phyloP scores from a whole-genome alignment of 2,888 invertebrate genomes.

The Sepioteuthis lessoniana region DNA sequence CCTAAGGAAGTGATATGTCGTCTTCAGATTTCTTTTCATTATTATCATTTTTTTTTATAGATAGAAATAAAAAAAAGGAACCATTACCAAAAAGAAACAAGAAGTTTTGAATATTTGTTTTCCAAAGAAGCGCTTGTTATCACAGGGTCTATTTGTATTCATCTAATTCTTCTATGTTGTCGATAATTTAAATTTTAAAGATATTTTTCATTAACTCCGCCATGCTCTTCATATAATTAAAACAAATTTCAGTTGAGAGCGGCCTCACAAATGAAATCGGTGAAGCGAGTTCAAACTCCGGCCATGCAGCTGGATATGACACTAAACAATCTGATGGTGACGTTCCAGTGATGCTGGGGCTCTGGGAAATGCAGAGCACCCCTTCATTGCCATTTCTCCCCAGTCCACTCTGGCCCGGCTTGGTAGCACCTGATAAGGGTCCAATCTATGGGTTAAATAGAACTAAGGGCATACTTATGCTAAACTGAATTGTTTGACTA shows the following conservation, averaged over 20 bases:
- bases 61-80: background rate
- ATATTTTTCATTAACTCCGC: background rate
- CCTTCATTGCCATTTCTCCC: no score
- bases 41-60: background rate
- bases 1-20: background rate
- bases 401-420: no score
- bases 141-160: slow-evolving; percentile 16
- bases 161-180: background rate
- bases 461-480: no score
- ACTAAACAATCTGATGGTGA: no score
- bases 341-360: no score
- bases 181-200: background rate
- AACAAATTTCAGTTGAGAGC: background rate
- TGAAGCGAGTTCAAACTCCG: no score
- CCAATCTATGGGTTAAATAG: no score
- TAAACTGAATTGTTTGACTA: no score
- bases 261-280: no score
- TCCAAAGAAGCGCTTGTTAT: background rate
- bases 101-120: background rate
- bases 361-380: no score
- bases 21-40: background rate
- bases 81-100: background rate
- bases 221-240: background rate
- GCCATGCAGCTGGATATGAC: no score
- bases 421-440: no score